Evolutionary conservation across 2,797 vertebrate genomes (phyloP), one percentile per base, ranked within the genome.

Genomic region (Atherinosoma microstoma): DNA sequence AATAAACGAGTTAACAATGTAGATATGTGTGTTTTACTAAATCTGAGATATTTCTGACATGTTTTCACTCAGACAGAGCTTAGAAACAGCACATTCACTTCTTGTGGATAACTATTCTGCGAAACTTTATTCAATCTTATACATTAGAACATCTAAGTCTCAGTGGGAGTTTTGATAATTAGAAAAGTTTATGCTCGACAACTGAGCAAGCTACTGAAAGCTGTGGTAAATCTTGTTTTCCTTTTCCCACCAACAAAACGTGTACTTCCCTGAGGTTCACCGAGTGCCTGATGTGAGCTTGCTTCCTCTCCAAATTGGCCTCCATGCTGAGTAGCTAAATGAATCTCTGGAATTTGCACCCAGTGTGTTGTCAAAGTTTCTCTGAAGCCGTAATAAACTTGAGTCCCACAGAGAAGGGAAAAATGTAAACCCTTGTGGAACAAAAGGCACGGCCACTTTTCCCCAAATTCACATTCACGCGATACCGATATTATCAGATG

Each of bases 401-500:
- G 47, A 64, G 35, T 7, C 3, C 51, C 40, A 30, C 13, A 67
- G 9, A 57, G 24, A 20, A 29, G 22, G 24, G 2, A 29, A 38
- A 63, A 27, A 4, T 4, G 7, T 38, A 67, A 24, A 38, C 35
- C 10, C 12, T 30, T 57, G 3, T 29, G 57, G 18, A 16, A 30
- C 62, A 11, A 54, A 45, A 58, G n/a, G 16, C 15, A 29, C 16
- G n/a, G 36, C 15, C 22, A 27, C 7, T 53, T 75, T 70, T 54
- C 16, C 35, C 67, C 10, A 51, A 30, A 15, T 16, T 4, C 20
- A 16, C 51, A 56, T 18, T 68, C 36, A 53, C 58, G 56, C 27
- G 20, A 64, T 64, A 36, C n/a, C 18, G 12, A 13, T 58, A 2
- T 60, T 62, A 70, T 74, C 77, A 29, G 45, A 68, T 67, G 72